Evolutionary conservation across 2,797 vertebrate species (phyloP).

Genomic region (Sparidentex hasta): DNA sequence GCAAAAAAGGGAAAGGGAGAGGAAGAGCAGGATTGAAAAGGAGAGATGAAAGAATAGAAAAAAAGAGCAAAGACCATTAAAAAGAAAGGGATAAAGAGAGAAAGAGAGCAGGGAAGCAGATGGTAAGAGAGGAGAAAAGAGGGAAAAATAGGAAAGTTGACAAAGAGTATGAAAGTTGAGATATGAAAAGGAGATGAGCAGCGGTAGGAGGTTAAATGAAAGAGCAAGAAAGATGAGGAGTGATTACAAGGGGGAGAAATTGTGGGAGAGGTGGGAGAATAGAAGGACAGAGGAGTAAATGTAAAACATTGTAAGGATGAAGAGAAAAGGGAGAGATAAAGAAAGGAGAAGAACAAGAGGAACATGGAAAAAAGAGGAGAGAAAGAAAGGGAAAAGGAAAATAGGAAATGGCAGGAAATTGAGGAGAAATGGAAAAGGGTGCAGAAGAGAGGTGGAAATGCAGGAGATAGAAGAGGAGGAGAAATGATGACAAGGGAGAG

Average conservation of each 20-base stretch:
- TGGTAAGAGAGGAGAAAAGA: not conserved
- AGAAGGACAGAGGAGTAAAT: not conserved
- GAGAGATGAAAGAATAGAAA: not conserved
- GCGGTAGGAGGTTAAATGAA: not conserved
- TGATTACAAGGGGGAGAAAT: not conserved
- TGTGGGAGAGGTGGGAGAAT: no score
- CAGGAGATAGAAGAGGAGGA: slow-evolving; percentile 16
- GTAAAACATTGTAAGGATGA: not conserved
- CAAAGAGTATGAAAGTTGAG: not conserved
- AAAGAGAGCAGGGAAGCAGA: not conserved
- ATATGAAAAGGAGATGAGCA: not conserved
- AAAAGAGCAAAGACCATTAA: no score
- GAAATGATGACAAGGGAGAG: slow-evolving; percentile 32
- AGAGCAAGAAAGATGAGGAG: not conserved
- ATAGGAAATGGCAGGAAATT: not conserved
- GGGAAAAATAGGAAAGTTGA: not conserved
- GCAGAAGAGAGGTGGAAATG: slow-evolving; percentile 6
- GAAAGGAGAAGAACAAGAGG: not conserved
- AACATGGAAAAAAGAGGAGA: not conserved
- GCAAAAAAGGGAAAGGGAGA: not conserved
- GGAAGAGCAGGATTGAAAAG: not conserved
- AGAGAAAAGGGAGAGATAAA: not conserved
- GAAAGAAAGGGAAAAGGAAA: not conserved
- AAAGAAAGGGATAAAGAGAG: not conserved
- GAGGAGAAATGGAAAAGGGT: slow-evolving; percentile 1